Conservation (phyloP, 2,888 invertebrate genomes). For the Zaprionus obscuricornis region DNA sequence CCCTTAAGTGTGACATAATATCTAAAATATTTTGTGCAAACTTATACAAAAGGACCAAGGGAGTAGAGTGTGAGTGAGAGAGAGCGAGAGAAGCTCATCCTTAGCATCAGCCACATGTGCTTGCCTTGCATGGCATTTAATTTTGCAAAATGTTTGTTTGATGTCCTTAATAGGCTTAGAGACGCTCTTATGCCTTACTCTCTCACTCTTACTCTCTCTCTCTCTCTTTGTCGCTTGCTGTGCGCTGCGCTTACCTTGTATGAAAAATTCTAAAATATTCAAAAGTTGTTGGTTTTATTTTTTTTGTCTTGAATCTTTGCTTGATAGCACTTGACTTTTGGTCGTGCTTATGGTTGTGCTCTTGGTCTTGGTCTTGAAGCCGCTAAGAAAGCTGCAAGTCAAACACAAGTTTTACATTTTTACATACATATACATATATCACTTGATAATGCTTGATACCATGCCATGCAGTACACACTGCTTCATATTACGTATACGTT, state of each 20-base stretch:
- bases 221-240: too few relatives aligned
- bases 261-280: constrained; percentile 68
- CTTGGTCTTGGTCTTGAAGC: constrained; percentile 2
- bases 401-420: constrained; percentile 61
- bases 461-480: constrained; percentile 14
- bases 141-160: constrained; percentile 79
- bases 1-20: constrained; percentile 79
- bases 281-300: too few relatives aligned
- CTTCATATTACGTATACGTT: too few relatives aligned
- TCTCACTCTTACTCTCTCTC: constrained; percentile 15
- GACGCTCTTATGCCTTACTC: constrained; percentile 19
- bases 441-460: constrained; percentile 57
- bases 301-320: too few relatives aligned
- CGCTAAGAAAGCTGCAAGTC: constrained; percentile 68
- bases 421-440: constrained; percentile 67
- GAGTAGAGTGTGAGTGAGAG: background rate
- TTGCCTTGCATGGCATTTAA: constrained; percentile 78
- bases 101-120: constrained; percentile 60
- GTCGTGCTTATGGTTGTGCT: too few relatives aligned
- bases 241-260: constrained; percentile 44
- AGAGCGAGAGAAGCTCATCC: background rate
- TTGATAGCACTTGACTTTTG: too few relatives aligned
- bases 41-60: constrained; percentile 62
- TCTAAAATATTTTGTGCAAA: constrained; percentile 76
- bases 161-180: constrained; percentile 78